Evolutionary conservation across 2,888 invertebrate genomes (phyloP), one percentile per base, ranked within the genome.

Genomic region (Pyrrhia umbra): DNA sequence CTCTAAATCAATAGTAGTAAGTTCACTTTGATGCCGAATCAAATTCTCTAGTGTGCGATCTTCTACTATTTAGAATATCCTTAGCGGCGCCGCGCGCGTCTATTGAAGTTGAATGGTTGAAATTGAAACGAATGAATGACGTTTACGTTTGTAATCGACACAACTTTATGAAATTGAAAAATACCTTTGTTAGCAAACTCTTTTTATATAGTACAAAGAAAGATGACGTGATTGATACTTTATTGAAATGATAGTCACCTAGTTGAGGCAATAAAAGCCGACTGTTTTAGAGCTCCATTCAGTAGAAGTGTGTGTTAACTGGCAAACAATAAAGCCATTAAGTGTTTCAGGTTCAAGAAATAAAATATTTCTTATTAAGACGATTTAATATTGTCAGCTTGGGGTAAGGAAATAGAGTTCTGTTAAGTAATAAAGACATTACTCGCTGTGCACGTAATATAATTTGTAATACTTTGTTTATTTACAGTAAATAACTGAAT

Each of bases 401-500:
- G 25, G 40, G 62, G 62, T 75, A 55, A 68, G 62, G 18, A 58
- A 58, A 10, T 27, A 46, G 40, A 8, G 20, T 2, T 15, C n/a
- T 0, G 18, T 13, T 16, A 10, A 21, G 6, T 20, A 8, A 0
- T n/a, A 16, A 34, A 59, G 13, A 21, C 34, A 34, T 8, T 5
- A 10, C 0, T 68, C 18, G 6, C 52, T n/a, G 10, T 34, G 15
- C 13, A 13, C n/a, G 2, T 20, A 15, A 50, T 54, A 43, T 42
- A 34, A 25, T 21, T 37, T 55, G 8, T 18, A 15, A 6, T 40
- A 6, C 13, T 6, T 30, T 66, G 43, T 67, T 63, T 79, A 52
- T 66, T 80, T 60, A 58, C 77, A 80, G 75, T 23, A 42, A 43
- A 62, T 45, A 66, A 57, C 39, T 51, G 46, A 74, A 90, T 89